Percentiles rank a stretch among this genome's conserved stretches.
These are phyloP conservation scores for Latrodectus elegans DNA, from an alignment of 2,888 invertebrate species.

Conservation along the genomic window DNA sequence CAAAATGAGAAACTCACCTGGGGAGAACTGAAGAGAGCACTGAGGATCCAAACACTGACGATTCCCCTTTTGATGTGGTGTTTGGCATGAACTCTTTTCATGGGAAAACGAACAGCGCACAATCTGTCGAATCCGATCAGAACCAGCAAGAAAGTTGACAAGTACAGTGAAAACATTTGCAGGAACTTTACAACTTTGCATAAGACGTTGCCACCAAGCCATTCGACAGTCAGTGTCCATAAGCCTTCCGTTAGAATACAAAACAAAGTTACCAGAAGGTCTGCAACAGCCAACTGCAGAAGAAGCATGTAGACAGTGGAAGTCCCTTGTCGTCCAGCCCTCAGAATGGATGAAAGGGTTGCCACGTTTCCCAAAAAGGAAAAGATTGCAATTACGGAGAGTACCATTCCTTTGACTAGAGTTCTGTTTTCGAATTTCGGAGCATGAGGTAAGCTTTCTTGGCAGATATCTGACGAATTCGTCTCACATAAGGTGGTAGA, in stretches of 20 bases:
- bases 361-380: conserved; percentile 85
- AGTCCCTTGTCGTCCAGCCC: conserved; percentile 78
- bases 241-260: conserved; percentile 87
- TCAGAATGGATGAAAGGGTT: conserved; percentile 85
- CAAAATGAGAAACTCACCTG: conserved; percentile 81
- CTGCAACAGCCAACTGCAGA: conserved; percentile 87
- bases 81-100: conserved; percentile 81
- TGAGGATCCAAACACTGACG: conserved; percentile 83
- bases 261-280: conserved; percentile 86
- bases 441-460: conserved; percentile 74
- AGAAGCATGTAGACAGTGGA: conserved; percentile 82
- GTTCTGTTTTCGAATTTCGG: conserved; percentile 81
- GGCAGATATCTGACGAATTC: neutral
- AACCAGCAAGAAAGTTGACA: conserved; percentile 88
- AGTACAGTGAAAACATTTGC: conserved; percentile 87
- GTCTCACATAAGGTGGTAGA: neutral
- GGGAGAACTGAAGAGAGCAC: conserved; percentile 84
- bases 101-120: conserved; percentile 85
- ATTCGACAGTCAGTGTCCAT: conserved; percentile 86
- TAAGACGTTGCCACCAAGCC: conserved; percentile 84
- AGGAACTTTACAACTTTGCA: conserved; percentile 88
- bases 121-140: conserved; percentile 88
- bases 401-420: conserved; percentile 81
- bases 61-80: conserved; percentile 82
- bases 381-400: conserved; percentile 82